phyloP scores from a whole-genome alignment of 2,888 invertebrate species.

The Melinaea menophilus region DNA sequence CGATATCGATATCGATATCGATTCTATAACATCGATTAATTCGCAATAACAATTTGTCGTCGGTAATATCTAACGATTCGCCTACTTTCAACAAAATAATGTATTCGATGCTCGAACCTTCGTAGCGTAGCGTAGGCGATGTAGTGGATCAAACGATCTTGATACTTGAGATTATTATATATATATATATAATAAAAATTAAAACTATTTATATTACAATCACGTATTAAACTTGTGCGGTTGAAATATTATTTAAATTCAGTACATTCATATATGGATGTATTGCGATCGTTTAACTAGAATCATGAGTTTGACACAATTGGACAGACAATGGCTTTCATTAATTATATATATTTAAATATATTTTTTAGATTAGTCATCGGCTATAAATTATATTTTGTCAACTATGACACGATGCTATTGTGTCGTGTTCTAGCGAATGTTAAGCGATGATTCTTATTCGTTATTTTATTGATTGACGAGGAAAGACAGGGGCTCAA shows the following conservation, averaged over 20 bases:
- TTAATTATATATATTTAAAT: constrained; percentile 29
- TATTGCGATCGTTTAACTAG: constrained; percentile 27
- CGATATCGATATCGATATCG: constrained; percentile 37
- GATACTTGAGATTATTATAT: constrained; percentile 44
- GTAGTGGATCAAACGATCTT: constrained; percentile 44
- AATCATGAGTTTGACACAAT: constrained; percentile 25
- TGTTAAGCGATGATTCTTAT: too few relatives aligned
- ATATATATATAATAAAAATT: not conserved
- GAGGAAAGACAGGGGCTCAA: too few relatives aligned
- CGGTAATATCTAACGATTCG: constrained; percentile 63
- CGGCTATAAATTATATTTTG: constrained; percentile 2
- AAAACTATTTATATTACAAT: constrained; percentile 13
- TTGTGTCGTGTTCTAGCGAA: too few relatives aligned
- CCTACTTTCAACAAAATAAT: constrained; percentile 70
- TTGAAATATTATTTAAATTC: constrained; percentile 25
- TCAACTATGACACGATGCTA: too few relatives aligned
- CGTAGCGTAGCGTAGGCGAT: constrained; percentile 67
- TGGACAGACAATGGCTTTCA: constrained; percentile 30
- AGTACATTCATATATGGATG: constrained; percentile 23
- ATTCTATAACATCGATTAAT: constrained; percentile 62
- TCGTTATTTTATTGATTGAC: too few relatives aligned
- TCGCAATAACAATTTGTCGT: constrained; percentile 74
- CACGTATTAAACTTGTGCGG: constrained; percentile 23
- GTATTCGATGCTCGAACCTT: constrained; percentile 66
- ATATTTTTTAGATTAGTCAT: constrained; percentile 23